Percentiles rank a stretch among this genome's conserved stretches.
Evolutionary conservation across 2,113 vertebrate genomes (phyloP).

Genomic region (Stomatorhinus ivindoensis): DNA sequence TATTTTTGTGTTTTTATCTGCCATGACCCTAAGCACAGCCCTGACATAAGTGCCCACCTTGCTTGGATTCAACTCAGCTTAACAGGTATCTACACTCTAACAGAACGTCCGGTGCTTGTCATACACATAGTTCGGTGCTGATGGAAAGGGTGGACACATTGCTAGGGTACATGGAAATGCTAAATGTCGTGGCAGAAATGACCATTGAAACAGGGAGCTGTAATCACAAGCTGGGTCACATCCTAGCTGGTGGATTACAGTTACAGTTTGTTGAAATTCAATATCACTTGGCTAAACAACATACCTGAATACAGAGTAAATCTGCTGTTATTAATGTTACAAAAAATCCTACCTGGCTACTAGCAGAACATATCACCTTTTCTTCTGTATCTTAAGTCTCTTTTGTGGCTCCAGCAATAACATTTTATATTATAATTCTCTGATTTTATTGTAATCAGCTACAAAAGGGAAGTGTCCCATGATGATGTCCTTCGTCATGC

Average conservation of each 20-base stretch:
- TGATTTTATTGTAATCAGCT: not conserved
- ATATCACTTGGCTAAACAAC: not conserved
- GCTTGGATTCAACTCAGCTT: not conserved
- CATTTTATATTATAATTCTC: not conserved
- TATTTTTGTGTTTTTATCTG: not conserved
- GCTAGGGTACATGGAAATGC: not conserved
- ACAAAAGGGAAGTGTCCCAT: not conserved
- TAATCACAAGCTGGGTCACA: not conserved
- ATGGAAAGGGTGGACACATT: not conserved
- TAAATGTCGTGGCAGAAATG: not conserved
- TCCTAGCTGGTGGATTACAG: not conserved
- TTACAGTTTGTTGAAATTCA: not conserved
- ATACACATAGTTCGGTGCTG: not conserved
- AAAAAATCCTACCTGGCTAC: not conserved
- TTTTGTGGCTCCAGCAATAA: not conserved
- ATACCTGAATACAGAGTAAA: not conserved
- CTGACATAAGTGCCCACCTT: not conserved
- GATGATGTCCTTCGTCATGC: too few relatives aligned
- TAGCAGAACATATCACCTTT: not conserved
- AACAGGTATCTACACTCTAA: not conserved
- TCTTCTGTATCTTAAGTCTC: not conserved
- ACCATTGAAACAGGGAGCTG: not conserved
- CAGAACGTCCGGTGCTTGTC: not conserved
- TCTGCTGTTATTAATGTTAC: not conserved
- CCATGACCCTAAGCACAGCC: not conserved